Base-by-base conservation (phyloP, 2,797 vertebrate genomes). In the Hypotaenidia okinawae region DNA sequence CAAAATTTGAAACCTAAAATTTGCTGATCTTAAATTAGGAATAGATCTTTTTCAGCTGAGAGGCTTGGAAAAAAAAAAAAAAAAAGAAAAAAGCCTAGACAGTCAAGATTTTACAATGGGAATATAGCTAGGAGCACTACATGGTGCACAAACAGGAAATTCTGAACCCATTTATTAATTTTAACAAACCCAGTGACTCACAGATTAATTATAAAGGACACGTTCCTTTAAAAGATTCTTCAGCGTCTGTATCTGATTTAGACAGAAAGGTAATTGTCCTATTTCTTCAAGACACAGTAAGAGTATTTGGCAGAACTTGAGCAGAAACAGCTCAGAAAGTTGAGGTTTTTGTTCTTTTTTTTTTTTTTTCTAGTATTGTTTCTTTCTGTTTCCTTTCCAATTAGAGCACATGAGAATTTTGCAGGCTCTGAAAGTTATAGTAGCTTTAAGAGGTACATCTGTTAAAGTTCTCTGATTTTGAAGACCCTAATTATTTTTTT, bases 41-140 rank as follows among this genome's bases (percentile, higher is more conserved):
- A 89, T 54, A 28, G 45, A 64, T 87, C 6, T 95, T 93, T 93
- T 95, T n/a, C 77, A 66, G 12, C 33, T 51, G 59, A 93, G 69
- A 89, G 8, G 13, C 25, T 70, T 62, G 45, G 19, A 4, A 22
- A 47, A 22, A 23, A 47, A 47, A 43, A 45, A 94, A 94, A 89
- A 91, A 45, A 87, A 85, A 35, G 33, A n/a, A n/a, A n/a, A n/a
- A 89, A 86, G 54, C 35, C 49, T 63, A 75, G 74, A 77, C 37
- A 81, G 61, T 73, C 35, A 59, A 67, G 17, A 86, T 74, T 92
- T 93, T 92, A 92, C 75, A 87, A 55, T 37, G 25, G n/a, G 25
- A 91, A 74, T 68, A 73, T 39, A 91, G 69, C 66, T 94, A 74
- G 70, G 89, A 92, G 63, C 30, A 1, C 35, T 54, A 39, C n/a